Base-by-base conservation (phyloP, 2,888 invertebrate genomes). In the Catotricha subobsoleta region DNA sequence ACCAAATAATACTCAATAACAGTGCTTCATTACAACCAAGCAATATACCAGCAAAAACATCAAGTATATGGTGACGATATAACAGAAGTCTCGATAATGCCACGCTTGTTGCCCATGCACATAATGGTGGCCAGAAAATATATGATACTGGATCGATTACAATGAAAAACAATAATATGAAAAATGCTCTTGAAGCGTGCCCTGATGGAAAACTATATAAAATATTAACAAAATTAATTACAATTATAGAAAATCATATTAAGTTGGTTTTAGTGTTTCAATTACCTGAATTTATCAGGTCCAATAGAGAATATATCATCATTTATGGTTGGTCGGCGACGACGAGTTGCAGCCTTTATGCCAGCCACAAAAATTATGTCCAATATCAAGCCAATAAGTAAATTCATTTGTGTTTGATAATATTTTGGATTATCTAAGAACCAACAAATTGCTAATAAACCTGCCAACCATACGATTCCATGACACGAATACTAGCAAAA, bases 11-110 rank as follows among this genome's bases (percentile, higher is more conserved):
- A 31, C 66, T 62, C 47, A 81, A 58, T 1, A 82, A 45, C 0
- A 72, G 48, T n/a, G 76, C 77, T 59, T 83, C 78, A 1, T 75
- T 40, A 19, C 81, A 51, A 1, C 94, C 94, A 33, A 92, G 57
- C 5, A 71, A 43, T 13, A 73, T 59, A 12, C 97, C 97, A 40
- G 68, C 79, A 3, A 75, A 33, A 0, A 94, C 76, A 64, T 97
- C 97, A 27, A 87, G 61, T 30, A 94, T 62, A 56, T 87, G 82
- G 63, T 97, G 97, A 43, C 92, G 71, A 48, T 81, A 79, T 48
- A 87, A 66, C 16, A 94, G 59, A 7, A 95, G 65, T 48, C 95
- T 68, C 3, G 92, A 91, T 0, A 83, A 43, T 39, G 76, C 74
- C 3, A 94, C 76, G 10, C 76, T 64, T 0, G 68, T 57, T 0